Conservation (phyloP, 1,140 invertebrate genomes). For the Scylla paramamosain region DNA sequence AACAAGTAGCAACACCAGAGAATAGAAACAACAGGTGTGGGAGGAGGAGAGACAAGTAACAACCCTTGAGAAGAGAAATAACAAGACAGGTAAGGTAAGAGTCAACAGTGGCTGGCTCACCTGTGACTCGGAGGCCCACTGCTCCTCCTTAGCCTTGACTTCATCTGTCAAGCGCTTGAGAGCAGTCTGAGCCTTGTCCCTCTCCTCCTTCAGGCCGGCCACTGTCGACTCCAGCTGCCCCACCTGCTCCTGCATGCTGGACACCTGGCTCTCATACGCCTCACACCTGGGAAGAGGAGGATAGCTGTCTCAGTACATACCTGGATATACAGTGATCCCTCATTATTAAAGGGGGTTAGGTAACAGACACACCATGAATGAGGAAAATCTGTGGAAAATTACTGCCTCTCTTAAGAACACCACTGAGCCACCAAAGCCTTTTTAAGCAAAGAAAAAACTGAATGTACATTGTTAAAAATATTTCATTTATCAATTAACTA, state of each 20-base stretch:
- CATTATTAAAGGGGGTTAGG: no score
- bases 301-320: not conserved
- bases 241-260: slow-evolving; percentile 54
- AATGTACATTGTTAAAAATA: no score
- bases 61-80: not conserved
- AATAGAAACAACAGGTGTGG: not conserved
- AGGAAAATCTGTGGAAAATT: no score
- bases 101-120: not conserved
- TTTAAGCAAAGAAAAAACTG: no score
- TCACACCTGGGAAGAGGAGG: slow-evolving; percentile 54
- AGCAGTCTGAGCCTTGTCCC: slow-evolving; percentile 66
- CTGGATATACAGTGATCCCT: no score
- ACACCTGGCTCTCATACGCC: slow-evolving; percentile 37
- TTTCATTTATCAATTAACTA: no score
- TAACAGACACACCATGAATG: no score
- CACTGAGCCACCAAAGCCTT: no score
- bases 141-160: slow-evolving; percentile 71
- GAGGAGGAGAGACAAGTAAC: not conserved
- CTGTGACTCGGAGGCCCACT: slow-evolving; percentile 66
- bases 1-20: not conserved
- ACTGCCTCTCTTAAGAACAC: no score
- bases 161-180: slow-evolving; percentile 70
- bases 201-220: slow-evolving; percentile 44
- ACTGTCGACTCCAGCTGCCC: slow-evolving; percentile 21
- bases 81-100: not conserved